Percentiles rank a stretch among this genome's conserved stretches.
Evolutionary conservation across 2,113 vertebrate genomes (phyloP).

Genomic region (Lethenteron reissneri): DNA sequence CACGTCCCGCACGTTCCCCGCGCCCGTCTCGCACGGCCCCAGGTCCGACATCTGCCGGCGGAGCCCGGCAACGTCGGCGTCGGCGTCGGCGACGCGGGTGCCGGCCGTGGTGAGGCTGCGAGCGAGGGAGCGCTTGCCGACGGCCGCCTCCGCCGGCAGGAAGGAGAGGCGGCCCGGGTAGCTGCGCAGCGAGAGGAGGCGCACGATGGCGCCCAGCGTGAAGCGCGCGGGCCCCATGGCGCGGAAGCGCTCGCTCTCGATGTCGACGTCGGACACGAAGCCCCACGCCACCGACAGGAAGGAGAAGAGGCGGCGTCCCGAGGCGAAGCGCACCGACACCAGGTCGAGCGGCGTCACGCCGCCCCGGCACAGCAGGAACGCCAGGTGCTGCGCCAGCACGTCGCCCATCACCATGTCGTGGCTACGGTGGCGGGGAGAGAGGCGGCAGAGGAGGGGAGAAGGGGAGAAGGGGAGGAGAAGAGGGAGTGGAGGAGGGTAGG

Average conservation of each 20-base stretch:
- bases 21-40: conserved; percentile 39
- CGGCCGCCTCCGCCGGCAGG: conserved; percentile 23
- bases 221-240: conserved; percentile 56
- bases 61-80: conserved; percentile 31
- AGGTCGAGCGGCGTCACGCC: conserved; percentile 44
- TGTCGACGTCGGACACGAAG: conserved; percentile 67
- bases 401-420: conserved; percentile 44
- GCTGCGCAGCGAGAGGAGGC: conserved; percentile 47
- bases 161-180: conserved; percentile 64
- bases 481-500: background rate
- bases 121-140: conserved; percentile 22
- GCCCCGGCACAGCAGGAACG: conserved; percentile 54
- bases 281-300: conserved; percentile 76
- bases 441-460: background rate
- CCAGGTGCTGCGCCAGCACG: conserved; percentile 55
- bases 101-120: conserved; percentile 28
- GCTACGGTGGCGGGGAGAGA: background rate
- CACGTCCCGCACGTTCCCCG: too few species aligned
- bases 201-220: conserved; percentile 45
- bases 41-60: conserved; percentile 59
- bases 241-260: conserved; percentile 60
- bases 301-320: conserved; percentile 36
- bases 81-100: conserved; percentile 24
- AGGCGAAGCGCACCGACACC: conserved; percentile 52
- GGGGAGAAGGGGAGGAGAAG: background rate